phyloP scores from a whole-genome alignment of 2,888 invertebrate genomes.

The Morpho achilles region DNA sequence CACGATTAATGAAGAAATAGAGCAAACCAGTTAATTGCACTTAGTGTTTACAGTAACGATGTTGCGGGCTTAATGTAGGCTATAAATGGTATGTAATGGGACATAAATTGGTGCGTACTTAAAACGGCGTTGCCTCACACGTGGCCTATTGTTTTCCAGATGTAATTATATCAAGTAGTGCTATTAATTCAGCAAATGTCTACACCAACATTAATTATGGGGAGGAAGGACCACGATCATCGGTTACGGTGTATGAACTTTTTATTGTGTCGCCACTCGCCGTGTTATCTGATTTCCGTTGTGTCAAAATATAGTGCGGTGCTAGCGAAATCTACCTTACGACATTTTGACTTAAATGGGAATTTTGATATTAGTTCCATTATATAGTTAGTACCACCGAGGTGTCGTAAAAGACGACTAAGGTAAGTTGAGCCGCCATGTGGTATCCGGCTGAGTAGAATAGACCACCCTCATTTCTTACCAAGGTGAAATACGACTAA shows the following conservation, averaged over 20 bases:
- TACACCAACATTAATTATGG: conserved; percentile 23
- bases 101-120: conserved; percentile 14
- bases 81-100: conserved; percentile 16
- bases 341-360: too few relatives aligned
- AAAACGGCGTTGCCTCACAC: conserved; percentile 14
- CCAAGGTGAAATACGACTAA: too few relatives aligned
- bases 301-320: conserved; percentile 16
- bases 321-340: too few relatives aligned
- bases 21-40: conserved; percentile 5
- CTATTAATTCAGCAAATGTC: conserved; percentile 26
- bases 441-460: too few relatives aligned
- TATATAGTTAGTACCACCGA: too few relatives aligned
- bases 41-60: conserved; percentile 8
- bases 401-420: too few relatives aligned
- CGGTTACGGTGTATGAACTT: conserved; percentile 34
- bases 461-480: too few relatives aligned
- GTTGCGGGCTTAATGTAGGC: conserved; percentile 9
- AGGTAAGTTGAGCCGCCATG: too few relatives aligned
- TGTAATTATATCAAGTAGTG: conserved; percentile 23
- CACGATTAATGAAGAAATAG: conserved; percentile 11
- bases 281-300: conserved; percentile 25
- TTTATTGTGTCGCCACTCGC: conserved; percentile 29
- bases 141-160: conserved; percentile 24
- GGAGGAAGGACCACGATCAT: conserved; percentile 47
- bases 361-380: too few relatives aligned